A percentile compares a stretch with the other conserved stretches of the same genome.
phyloP scores from a whole-genome alignment of 2,888 invertebrate genomes.

The Tachina grossa region DNA sequence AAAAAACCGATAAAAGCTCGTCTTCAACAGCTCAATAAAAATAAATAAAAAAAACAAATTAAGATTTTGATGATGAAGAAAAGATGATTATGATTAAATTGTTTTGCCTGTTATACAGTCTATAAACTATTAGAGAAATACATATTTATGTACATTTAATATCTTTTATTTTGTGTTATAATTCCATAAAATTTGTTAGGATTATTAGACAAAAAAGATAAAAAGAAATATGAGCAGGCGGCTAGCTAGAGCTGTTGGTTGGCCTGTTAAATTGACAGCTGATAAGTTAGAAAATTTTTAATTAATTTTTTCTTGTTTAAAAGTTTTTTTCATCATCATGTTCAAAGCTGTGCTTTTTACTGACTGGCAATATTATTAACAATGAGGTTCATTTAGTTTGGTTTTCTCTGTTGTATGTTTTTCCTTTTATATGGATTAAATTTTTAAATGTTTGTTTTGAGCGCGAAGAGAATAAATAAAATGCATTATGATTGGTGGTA shows the following conservation, averaged over 20 bases:
- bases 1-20: not conserved
- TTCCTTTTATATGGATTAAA: constrained; percentile 12
- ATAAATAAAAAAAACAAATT: not conserved
- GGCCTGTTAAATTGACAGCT: constrained; percentile 22
- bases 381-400: constrained; percentile 2
- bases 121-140: constrained; percentile 11
- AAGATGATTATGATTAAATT: constrained; percentile 27
- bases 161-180: constrained; percentile 30
- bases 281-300: constrained; percentile 29
- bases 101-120: not conserved
- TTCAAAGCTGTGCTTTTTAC: not conserved
- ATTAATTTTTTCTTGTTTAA: constrained; percentile 15
- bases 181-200: constrained; percentile 35
- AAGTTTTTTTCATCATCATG: not conserved
- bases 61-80: not conserved
- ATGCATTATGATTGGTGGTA: not conserved
- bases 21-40: constrained; percentile 11
- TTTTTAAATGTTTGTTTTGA: not conserved
- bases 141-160: not conserved
- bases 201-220: not conserved
- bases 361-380: not conserved
- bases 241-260: not conserved
- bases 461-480: constrained; percentile 2
- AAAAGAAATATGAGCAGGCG: not conserved
- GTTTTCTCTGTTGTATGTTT: not conserved